Percentiles rank a stretch among this genome's conserved stretches.
Conservation (phyloP, 2,888 invertebrate genomes). For the Empis stercorea region DNA sequence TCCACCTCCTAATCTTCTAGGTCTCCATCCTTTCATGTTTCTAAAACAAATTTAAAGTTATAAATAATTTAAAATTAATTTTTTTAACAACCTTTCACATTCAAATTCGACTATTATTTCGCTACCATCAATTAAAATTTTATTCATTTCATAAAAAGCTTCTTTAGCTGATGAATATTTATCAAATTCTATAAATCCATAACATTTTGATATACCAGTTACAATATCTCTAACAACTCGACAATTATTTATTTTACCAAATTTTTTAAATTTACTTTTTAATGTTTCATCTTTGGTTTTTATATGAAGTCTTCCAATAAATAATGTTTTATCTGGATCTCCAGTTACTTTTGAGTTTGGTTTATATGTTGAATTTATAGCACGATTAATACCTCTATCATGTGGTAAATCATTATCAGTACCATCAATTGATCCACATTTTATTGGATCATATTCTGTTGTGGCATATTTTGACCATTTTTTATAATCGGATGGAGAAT, state of each 20-base stretch:
- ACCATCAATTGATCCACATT: constrained; percentile 77
- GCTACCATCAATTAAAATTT: constrained; percentile 49
- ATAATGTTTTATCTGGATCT: constrained; percentile 57
- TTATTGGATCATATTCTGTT: constrained; percentile 62
- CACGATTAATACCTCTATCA: constrained; percentile 62
- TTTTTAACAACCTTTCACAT: constrained; percentile 43
- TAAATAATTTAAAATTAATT: not conserved
- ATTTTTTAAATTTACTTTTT: constrained; percentile 40
- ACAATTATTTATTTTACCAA: constrained; percentile 50
- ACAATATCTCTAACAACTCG: constrained; percentile 64
- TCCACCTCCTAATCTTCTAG: constrained; percentile 74
- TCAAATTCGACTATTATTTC: constrained; percentile 67
- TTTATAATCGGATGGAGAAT: constrained; percentile 9
- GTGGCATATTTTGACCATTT: constrained; percentile 44
- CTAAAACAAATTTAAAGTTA: constrained; percentile 1
- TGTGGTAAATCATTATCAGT: constrained; percentile 61
- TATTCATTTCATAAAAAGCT: constrained; percentile 48
- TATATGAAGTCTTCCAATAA: constrained; percentile 59
- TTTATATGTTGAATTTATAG: constrained; percentile 50
- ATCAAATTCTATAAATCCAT: constrained; percentile 76
- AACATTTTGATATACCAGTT: constrained; percentile 69
- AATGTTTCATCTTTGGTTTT: constrained; percentile 44
- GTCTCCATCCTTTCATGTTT: constrained; percentile 64
- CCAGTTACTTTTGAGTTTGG: constrained; percentile 55
- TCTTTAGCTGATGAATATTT: constrained; percentile 44